phyloP scores from a whole-genome alignment of 2,113 vertebrate species.

The Peromyscus leucopus region DNA sequence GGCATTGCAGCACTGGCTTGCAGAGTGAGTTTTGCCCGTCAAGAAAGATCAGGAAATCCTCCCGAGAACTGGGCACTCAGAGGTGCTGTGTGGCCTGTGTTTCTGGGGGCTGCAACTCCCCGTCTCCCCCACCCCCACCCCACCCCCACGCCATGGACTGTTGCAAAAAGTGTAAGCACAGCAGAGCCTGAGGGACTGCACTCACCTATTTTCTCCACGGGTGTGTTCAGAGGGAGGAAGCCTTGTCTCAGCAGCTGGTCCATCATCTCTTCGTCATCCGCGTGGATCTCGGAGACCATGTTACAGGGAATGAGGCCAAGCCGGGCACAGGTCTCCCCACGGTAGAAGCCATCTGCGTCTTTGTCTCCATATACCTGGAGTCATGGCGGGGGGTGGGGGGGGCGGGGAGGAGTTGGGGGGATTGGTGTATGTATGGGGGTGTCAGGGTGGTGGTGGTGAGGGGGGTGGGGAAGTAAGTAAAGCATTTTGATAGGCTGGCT shows the following conservation, averaged over 20 bases:
- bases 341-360: slow-evolving; percentile 97
- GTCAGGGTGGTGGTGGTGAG: too few relatives aligned
- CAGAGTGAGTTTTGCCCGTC: neutral
- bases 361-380: slow-evolving; percentile 96
- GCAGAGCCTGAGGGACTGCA: neutral
- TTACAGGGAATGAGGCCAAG: slow-evolving; percentile 97
- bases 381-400: fast-evolving
- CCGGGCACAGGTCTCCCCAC: slow-evolving; percentile 93
- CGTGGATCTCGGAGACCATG: slow-evolving; percentile 99
- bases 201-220: slow-evolving; percentile 95
- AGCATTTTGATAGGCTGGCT: fast-evolving
- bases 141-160: neutral
- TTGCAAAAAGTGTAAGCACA: neutral
- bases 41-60: neutral
- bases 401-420: fast-evolving
- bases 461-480: fast-evolving
- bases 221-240: slow-evolving; percentile 97
- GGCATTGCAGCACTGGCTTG: neutral
- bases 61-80: neutral
- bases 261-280: slow-evolving; percentile 97
- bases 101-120: neutral
- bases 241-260: slow-evolving; percentile 97
- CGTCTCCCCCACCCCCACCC: neutral
- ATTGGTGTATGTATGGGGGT: too few relatives aligned
- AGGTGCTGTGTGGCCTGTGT: neutral